These are phyloP conservation scores for Conus betulinus DNA, from an alignment of 1,140 invertebrate species.

Conservation along the genomic window DNA sequence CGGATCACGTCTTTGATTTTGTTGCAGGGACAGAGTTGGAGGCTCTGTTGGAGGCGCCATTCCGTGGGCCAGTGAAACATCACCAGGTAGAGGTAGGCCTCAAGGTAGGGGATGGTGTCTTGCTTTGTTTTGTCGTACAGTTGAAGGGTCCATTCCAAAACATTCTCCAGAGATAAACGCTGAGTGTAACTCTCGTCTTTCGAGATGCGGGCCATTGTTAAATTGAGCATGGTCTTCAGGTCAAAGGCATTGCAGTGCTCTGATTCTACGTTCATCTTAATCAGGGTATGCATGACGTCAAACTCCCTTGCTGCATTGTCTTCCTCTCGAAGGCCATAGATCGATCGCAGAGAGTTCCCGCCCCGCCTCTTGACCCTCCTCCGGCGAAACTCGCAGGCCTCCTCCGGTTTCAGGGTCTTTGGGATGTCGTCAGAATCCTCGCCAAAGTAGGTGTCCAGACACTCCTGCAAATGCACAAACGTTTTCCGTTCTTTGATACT, in stretches of 20 bases:
- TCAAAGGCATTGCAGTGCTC: conserved; percentile 32
- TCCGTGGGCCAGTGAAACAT: conserved; percentile 44
- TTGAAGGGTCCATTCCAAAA: conserved; percentile 27
- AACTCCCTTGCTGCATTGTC: conserved; percentile 59
- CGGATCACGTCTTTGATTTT: conserved; percentile 33
- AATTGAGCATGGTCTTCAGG: conserved; percentile 21
- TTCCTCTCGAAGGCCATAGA: conserved; percentile 56
- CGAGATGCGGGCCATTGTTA: conserved; percentile 19
- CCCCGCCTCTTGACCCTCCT: conserved; percentile 34
- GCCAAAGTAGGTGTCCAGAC: conserved; percentile 48
- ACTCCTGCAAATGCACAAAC: conserved; percentile 45
- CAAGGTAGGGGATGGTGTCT: conserved; percentile 25
- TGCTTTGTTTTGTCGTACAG: conserved; percentile 20
- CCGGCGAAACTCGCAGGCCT: conserved; percentile 40
- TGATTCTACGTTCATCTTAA: conserved; percentile 34
- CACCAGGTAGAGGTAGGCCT: conserved; percentile 41
- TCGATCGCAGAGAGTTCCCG: conserved; percentile 33
- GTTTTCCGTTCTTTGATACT: conserved; percentile 28
- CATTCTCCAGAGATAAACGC: background rate
- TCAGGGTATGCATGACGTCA: conserved; percentile 15
- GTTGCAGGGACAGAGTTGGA: conserved; percentile 11
- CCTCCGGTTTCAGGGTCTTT: conserved; percentile 13
- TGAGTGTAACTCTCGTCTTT: background rate
- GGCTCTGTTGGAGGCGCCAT: conserved; percentile 26
- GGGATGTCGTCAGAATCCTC: conserved; percentile 37